Conservation (phyloP, 2,888 invertebrate genomes). For the Tachina lurida region DNA sequence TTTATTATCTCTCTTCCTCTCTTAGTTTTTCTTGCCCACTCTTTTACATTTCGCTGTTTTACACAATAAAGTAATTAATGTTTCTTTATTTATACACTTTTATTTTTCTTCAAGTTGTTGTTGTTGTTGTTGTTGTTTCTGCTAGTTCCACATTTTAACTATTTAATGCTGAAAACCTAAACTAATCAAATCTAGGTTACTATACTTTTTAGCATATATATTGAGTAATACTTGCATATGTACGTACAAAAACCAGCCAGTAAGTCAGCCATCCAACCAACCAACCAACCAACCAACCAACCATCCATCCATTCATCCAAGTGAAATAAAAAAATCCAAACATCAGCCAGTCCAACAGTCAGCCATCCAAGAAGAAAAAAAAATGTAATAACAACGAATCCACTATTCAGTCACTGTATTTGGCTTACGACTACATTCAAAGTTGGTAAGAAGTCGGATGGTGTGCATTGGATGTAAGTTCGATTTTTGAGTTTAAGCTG, state of each 20-base stretch:
- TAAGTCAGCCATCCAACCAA: not conserved
- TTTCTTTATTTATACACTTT: constrained; percentile 19
- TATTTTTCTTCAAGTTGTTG: constrained; percentile 20
- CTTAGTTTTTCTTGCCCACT: constrained; percentile 8
- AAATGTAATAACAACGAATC: not conserved
- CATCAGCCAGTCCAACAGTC: not conserved
- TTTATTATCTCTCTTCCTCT: not conserved
- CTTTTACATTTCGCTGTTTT: constrained; percentile 26
- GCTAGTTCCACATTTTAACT: constrained; percentile 58
- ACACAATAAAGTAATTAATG: constrained; percentile 48
- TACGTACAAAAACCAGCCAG: constrained; percentile 28
- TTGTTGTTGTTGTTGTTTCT: constrained; percentile 40
- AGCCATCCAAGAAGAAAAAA: constrained; percentile 27
- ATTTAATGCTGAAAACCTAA: constrained; percentile 62
- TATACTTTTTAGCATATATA: constrained; percentile 69
- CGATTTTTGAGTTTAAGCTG: constrained; percentile 3
- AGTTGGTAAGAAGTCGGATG: constrained; percentile 44
- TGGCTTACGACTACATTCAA: constrained; percentile 31
- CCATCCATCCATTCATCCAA: constrained; percentile 41
- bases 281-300: constrained; percentile 17
- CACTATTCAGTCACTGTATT: constrained; percentile 20
- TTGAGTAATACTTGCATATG: constrained; percentile 60
- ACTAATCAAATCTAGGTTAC: constrained; percentile 70
- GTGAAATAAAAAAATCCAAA: constrained; percentile 11
- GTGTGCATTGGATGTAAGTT: not conserved